phyloP scores from a whole-genome alignment of 2,113 vertebrate genomes.

The Ariopsis seemanni region DNA sequence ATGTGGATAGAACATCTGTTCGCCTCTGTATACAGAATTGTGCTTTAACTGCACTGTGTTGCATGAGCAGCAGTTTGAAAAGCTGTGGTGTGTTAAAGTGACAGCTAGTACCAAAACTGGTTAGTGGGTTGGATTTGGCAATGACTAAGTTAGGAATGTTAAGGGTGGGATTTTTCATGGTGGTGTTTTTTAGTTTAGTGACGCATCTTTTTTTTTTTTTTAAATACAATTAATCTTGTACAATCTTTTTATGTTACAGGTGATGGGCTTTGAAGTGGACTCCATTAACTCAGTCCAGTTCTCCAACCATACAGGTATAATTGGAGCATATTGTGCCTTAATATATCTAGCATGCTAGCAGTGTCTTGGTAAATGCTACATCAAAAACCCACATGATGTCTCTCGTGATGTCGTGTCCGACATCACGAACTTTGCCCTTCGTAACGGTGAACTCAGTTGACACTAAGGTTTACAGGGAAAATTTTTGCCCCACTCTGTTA shows the following conservation, averaged over 20 bases:
- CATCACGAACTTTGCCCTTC: not conserved
- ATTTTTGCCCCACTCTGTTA: not conserved
- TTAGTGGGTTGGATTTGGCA: not conserved
- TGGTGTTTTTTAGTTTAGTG: not conserved
- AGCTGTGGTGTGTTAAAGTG: no score
- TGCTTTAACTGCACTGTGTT: not conserved
- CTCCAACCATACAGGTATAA: conserved; percentile 94
- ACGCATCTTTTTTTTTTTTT: not conserved
- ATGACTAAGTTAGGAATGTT: not conserved
- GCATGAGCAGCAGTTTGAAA: not conserved
- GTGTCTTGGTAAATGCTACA: not conserved
- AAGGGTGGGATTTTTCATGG: not conserved
- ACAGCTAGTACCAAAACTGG: not conserved
- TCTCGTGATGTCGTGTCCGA: not conserved
- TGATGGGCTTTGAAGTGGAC: conserved; percentile 96
- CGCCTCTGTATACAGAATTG: not conserved
- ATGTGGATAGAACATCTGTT: not conserved
- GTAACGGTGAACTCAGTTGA: not conserved
- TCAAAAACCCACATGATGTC: not conserved
- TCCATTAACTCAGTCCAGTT: conserved; percentile 98
- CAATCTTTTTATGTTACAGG: conserved; percentile 69
- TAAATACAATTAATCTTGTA: not conserved
- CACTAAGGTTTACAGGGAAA: not conserved
- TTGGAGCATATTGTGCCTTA: not conserved
- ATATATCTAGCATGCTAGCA: not conserved